Conservation (phyloP, 2,888 invertebrate species). For the Chrysolina haemoptera region DNA sequence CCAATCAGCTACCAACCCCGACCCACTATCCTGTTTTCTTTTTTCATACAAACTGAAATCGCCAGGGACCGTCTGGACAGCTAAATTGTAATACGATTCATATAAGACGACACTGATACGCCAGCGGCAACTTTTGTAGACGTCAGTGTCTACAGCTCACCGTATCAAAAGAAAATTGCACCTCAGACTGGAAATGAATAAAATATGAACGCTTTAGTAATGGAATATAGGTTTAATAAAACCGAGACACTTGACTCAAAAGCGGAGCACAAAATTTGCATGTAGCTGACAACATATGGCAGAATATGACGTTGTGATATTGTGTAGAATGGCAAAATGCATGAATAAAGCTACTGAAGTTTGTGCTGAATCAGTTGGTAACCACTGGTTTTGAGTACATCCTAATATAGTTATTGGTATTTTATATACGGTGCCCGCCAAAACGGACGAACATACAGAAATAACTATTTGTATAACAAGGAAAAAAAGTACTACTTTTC, state of each 20-base stretch:
- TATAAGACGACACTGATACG: not conserved
- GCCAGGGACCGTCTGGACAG: not conserved
- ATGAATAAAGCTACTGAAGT: not conserved
- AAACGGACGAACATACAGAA: too few relatives aligned
- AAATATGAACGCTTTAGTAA: slow-evolving; percentile 22
- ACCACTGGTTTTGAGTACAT: not conserved
- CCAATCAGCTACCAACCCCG: not conserved
- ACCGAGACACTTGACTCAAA: slow-evolving; percentile 10
- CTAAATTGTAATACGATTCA: not conserved
- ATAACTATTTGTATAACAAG: too few relatives aligned
- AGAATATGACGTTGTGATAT: not conserved
- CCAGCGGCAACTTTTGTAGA: not conserved
- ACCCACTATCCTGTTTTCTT: not conserved
- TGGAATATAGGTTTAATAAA: slow-evolving; percentile 24
- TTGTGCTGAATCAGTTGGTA: not conserved
- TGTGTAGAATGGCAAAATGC: not conserved
- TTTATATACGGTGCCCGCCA: too few relatives aligned
- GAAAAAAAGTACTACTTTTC: too few relatives aligned
- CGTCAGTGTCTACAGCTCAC: not conserved
- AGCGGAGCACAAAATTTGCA: not conserved
- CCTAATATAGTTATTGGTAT: not conserved
- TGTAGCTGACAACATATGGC: slow-evolving; percentile 10
- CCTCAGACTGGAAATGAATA: slow-evolving; percentile 26
- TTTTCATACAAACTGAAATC: not conserved
- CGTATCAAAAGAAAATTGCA: slow-evolving; percentile 12